Conservation (phyloP, 2,113 vertebrate species). For the Muntiacus reevesi region DNA sequence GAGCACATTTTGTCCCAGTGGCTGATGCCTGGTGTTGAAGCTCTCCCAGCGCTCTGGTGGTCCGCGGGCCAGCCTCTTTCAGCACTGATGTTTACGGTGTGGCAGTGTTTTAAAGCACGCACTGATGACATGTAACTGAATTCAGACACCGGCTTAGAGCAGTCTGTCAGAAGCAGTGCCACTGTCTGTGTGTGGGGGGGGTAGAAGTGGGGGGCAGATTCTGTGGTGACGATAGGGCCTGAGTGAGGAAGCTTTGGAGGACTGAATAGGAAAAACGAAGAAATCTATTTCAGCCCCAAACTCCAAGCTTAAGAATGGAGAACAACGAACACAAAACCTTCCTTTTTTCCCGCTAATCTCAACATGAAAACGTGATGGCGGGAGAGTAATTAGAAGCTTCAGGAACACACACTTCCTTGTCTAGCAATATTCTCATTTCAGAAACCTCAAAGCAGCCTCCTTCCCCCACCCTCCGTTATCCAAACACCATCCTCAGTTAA, state of each 20-base stretch:
- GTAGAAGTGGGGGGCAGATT: not conserved
- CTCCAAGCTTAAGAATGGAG: not conserved
- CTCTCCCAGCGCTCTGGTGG: slow-evolving; percentile 15
- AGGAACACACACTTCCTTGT: not conserved
- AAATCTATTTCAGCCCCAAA: not conserved
- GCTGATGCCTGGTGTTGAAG: not conserved
- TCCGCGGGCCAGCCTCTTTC: slow-evolving; percentile 13
- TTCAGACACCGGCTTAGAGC: slow-evolving; percentile 24
- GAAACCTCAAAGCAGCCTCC: not conserved
- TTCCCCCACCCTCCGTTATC: not conserved
- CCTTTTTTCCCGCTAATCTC: not conserved
- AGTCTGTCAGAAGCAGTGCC: slow-evolving; percentile 22
- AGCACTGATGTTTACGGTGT: slow-evolving; percentile 25
- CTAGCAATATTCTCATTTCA: not conserved
- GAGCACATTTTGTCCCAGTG: not conserved
- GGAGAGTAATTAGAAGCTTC: not conserved
- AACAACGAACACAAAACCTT: not conserved
- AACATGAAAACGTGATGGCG: not conserved
- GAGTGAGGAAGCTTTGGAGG: not conserved
- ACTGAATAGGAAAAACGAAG: not conserved
- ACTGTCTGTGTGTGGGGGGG: not conserved
- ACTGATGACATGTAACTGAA: slow-evolving; percentile 54
- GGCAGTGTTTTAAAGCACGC: slow-evolving; percentile 13
- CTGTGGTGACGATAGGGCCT: not conserved
- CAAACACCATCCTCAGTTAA: not conserved